A percentile compares a stretch with the other conserved stretches of the same genome.
phyloP scores from a whole-genome alignment of 2,888 invertebrate genomes.

The Neocrepidodera transversa region DNA sequence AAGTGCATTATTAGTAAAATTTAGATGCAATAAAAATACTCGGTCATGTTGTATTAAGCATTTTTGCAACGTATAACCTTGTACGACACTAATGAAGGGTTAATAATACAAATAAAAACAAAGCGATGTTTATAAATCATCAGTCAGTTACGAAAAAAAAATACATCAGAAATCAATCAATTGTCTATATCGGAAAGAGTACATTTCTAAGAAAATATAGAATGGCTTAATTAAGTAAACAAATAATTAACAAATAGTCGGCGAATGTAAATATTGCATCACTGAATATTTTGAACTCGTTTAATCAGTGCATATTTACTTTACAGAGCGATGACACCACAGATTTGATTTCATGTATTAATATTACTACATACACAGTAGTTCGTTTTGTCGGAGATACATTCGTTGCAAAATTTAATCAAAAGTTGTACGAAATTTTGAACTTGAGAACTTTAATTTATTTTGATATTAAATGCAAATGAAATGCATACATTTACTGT shows the following conservation, averaged over 20 bases:
- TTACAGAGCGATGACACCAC: conserved; percentile 32
- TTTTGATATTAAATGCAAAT: no score
- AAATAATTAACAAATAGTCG: conserved; percentile 32
- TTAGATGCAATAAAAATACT: no score
- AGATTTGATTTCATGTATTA: conserved; percentile 23
- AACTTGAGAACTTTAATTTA: no score
- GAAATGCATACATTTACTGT: no score
- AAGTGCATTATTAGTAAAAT: no score
- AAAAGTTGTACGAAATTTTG: no score
- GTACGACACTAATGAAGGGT: no score
- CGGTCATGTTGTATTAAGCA: no score
- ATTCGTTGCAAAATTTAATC: neutral
- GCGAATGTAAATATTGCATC: conserved; percentile 34
- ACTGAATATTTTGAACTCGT: conserved; percentile 30
- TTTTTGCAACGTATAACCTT: no score
- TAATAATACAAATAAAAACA: no score
- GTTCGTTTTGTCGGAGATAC: no score
- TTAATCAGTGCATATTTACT: conserved; percentile 33
- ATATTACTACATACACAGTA: neutral
- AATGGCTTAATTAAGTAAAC: conserved; percentile 22
- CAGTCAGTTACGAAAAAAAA: neutral
- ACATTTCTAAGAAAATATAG: conserved; percentile 11
- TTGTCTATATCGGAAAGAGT: neutral
- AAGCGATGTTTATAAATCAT: no score
- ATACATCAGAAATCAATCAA: conserved; percentile 6